Evolutionary conservation across 1,140 invertebrate species (phyloP).

Genomic region (Andricus grossulariae): DNA sequence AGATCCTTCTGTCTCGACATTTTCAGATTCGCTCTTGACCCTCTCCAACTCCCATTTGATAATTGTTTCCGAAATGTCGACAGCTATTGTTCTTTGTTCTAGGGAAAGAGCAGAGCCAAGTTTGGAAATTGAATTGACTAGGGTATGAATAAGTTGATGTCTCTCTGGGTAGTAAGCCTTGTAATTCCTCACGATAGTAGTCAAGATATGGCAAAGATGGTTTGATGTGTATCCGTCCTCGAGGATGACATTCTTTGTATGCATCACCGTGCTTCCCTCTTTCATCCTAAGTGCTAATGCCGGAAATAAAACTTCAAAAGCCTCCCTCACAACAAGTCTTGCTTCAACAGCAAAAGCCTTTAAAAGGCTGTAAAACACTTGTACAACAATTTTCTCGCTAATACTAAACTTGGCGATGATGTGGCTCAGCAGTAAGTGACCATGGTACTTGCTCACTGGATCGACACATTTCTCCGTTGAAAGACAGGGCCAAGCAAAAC

Average conservation of each 20-base stretch:
- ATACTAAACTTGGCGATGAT: conserved; percentile 99
- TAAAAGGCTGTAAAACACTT: conserved; percentile 97
- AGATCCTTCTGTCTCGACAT: conserved; percentile 78
- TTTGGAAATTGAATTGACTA: conserved; percentile 95
- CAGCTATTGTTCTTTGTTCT: conserved; percentile 93
- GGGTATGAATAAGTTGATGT: conserved; percentile 95
- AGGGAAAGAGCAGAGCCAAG: conserved; percentile 93
- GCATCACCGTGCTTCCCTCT: conserved; percentile 97
- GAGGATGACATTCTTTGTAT: conserved; percentile 99
- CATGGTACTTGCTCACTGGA: conserved; percentile 96
- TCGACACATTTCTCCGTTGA: conserved; percentile 96
- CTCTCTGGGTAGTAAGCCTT: conserved; percentile 97
- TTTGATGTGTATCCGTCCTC: conserved; percentile 98
- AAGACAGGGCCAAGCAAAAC: conserved; percentile 98
- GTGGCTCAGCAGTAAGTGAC: conserved; percentile 95
- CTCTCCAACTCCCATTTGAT: conserved; percentile 97
- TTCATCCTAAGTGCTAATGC: conserved; percentile 97
- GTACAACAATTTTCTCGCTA: conserved; percentile 96
- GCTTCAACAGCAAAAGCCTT: conserved; percentile 97
- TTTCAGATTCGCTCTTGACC: conserved; percentile 83
- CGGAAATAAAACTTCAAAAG: conserved; percentile 96
- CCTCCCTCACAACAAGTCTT: conserved; percentile 92
- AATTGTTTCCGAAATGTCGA: conserved; percentile 97
- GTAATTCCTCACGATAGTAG: conserved; percentile 95
- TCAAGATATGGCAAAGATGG: conserved; percentile 96